Percentiles rank a stretch among this genome's conserved stretches.
These are phyloP conservation scores for Aphelocoma californica DNA, from an alignment of 2,797 vertebrate species.

Conservation along the genomic window DNA sequence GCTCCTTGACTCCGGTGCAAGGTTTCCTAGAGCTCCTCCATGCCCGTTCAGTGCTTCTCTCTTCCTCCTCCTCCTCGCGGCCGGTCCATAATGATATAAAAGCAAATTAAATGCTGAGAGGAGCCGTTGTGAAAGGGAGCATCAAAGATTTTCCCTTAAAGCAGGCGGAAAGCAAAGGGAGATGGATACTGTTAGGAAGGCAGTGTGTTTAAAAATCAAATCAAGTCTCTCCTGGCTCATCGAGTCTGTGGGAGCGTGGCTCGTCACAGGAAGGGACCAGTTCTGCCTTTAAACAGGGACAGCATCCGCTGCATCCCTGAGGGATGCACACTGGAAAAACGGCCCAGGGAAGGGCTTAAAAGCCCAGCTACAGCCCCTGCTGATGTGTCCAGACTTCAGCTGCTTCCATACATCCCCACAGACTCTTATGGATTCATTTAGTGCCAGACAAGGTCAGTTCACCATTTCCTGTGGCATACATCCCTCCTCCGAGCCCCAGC, in stretches of 20 bases:
- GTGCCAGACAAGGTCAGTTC: background rate
- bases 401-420: background rate
- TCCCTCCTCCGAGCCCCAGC: background rate
- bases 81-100: background rate
- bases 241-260: background rate
- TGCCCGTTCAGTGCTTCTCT: background rate
- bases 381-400: background rate
- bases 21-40: background rate
- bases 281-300: background rate
- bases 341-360: background rate
- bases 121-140: background rate
- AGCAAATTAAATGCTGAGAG: slow-evolving; percentile 4
- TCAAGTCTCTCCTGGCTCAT: background rate
- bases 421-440: background rate
- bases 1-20: background rate
- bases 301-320: background rate
- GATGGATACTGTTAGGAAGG: background rate
- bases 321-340: background rate
- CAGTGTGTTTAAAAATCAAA: slow-evolving; percentile 18
- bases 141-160: background rate
- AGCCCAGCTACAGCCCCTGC: background rate
- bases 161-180: background rate
- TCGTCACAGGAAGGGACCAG: background rate
- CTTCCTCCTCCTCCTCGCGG: background rate
- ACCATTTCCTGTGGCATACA: background rate